Evolutionary conservation across 2,797 vertebrate species (phyloP), one percentile per base, ranked within the genome.

Genomic region (Mareca penelope): DNA sequence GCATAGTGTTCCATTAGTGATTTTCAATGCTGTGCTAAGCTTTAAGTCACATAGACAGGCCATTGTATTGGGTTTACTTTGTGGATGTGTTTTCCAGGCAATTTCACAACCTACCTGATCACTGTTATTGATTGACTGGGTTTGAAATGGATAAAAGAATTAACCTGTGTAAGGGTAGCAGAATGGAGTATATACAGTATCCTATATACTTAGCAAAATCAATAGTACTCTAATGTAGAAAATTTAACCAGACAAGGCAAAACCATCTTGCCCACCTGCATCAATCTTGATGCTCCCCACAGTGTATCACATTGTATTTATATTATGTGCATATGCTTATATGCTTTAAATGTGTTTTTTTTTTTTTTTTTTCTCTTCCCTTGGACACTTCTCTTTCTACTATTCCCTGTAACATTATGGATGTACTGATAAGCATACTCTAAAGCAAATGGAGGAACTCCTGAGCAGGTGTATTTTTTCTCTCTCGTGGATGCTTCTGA

Each of bases 41-140:
- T 96, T 97, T 97, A 95, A 97, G 97, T 97, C 96, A 97, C 96
- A 95, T 89, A 95, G 96, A 96, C 96, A 97, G 95, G 89, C 95
- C 91, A 75, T 95, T 94, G 96, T 96, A 96, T 97, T 91, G 61
- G 94, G 95, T 94, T 96, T 95, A 95, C 94, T 96, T 94, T 95
- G 94, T 94, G 94, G 88, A 96, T 96, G 96, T 96, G 95, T 97
- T 97, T 97, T 97, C 95, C 93, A 96, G 96, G 95, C 96, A 97
- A 97, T 97, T 97, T 96, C 96, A 95, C 96, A 96, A 95, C 95
- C 95, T 97, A 97, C 97, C 97, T 97, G 96, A 97, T 97, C 97
- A 94, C 89, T 72, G 94, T 91, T 96, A 97, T 97, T 95, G 97
- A 97, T 96, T 77, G 94, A 89, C 92, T 2, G 44, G 71, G 82